Percentiles rank a stretch among this genome's conserved stretches.
Evolutionary conservation across 2,888 invertebrate species (phyloP).

Genomic region (Pediacus dermestoides): DNA sequence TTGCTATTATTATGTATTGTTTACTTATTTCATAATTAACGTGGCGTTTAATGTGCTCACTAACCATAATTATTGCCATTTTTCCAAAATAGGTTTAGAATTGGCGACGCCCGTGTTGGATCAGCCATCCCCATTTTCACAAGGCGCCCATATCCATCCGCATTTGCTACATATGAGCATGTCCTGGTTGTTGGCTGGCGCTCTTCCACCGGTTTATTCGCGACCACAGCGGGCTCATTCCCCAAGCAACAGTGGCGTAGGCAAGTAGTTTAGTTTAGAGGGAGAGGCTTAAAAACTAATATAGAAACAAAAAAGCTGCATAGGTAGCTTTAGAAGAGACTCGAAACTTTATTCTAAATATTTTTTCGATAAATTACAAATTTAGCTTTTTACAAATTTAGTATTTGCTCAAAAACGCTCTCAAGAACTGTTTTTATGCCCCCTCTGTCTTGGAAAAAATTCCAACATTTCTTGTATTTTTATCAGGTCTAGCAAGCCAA

Average conservation of each 20-base stretch:
- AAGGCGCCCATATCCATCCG: constrained; percentile 37
- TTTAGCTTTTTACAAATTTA: too few relatives aligned
- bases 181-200: constrained; percentile 48
- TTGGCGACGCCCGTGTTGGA: constrained; percentile 74
- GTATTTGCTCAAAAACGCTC: too few relatives aligned
- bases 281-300: too few relatives aligned
- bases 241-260: constrained; percentile 44
- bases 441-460: too few relatives aligned
- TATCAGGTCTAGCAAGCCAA: constrained; percentile 39
- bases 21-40: too few relatives aligned
- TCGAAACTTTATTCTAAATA: too few relatives aligned
- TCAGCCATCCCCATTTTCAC: constrained; percentile 51
- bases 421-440: too few relatives aligned
- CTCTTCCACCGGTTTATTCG: constrained; percentile 45
- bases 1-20: constrained; percentile 7
- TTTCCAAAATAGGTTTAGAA: constrained; percentile 52
- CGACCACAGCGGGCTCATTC: constrained; percentile 46
- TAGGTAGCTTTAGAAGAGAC: too few relatives aligned
- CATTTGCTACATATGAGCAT: constrained; percentile 48
- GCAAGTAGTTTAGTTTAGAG: too few relatives aligned
- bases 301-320: too few relatives aligned
- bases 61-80: constrained; percentile 5
- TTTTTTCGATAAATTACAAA: too few relatives aligned
- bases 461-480: constrained; percentile 7
- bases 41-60: too few relatives aligned